Conservation (phyloP, 2,888 invertebrate genomes). For the Drosophila aldrichi region DNA sequence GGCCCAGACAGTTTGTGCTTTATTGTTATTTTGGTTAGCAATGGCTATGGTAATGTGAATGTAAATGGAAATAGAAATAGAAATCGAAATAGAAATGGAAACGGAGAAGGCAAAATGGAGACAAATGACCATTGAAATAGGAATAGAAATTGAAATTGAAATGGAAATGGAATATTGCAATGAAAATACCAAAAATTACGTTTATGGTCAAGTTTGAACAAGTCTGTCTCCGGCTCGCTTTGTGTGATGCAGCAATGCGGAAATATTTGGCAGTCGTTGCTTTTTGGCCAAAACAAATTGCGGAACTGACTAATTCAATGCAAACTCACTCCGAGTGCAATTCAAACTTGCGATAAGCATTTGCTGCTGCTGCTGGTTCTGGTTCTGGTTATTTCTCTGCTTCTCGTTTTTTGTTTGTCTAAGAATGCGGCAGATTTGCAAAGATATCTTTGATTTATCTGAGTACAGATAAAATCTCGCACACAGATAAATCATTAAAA, state of each 20-base stretch:
- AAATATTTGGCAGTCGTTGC: slow-evolving; percentile 29
- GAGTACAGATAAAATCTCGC: too few relatives aligned
- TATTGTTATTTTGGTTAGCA: slow-evolving; percentile 27
- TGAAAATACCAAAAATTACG: slow-evolving; percentile 33
- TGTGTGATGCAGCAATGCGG: slow-evolving; percentile 25
- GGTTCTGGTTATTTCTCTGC: neutral
- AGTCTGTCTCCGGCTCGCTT: slow-evolving; percentile 1
- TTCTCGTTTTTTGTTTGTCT: slow-evolving; percentile 3
- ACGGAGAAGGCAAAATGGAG: neutral
- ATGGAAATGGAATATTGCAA: slow-evolving; percentile 1
- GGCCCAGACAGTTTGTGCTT: slow-evolving; percentile 17
- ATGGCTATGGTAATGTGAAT: slow-evolving; percentile 12
- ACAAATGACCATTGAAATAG: slow-evolving; percentile 8
- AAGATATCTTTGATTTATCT: slow-evolving; percentile 15
- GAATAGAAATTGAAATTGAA: slow-evolving; percentile 13
- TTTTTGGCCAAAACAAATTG: slow-evolving; percentile 38
- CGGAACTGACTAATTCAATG: slow-evolving; percentile 39
- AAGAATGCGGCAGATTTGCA: slow-evolving; percentile 9
- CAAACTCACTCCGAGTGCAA: slow-evolving; percentile 41
- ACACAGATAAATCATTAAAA: neutral
- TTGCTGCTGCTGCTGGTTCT: neutral
- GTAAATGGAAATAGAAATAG: slow-evolving; percentile 9
- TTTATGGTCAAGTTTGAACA: slow-evolving; percentile 38
- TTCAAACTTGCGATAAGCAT: slow-evolving; percentile 33
- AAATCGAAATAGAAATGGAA: neutral